Evolutionary conservation across 2,888 invertebrate genomes (phyloP), one percentile per base, ranked within the genome.

Genomic region (Metacarcinus magister): DNA sequence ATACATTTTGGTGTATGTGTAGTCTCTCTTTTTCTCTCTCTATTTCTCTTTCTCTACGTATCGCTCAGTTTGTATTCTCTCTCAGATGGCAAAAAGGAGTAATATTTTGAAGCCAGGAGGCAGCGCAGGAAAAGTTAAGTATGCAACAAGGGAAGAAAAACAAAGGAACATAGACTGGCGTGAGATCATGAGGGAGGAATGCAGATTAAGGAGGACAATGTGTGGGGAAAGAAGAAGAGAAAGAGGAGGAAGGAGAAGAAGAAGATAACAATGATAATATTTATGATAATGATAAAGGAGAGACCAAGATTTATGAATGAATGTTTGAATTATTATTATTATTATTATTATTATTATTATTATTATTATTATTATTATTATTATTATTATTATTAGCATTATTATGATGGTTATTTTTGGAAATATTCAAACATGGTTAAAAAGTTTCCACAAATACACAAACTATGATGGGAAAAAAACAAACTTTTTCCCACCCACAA

Each of bases 1-100:
- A 19, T 67, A n/a, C n/a, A 10, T 19, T 54, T 54, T 54, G 8
- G 16, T 54, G 16, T 54, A n/a, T 67, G n/a, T n/a, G 2, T n/a
- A 67, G n/a, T n/a, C 67, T 67, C 67, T 67, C 67, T 67, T n/a
- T 67, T n/a, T 67, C 67, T 67, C 67, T 67, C 67, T 67, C 67
- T 67, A 19, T 67, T n/a, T 67, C 67, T 67, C 67, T 67, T n/a
- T 67, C 67, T 67, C 67, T 67, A 19, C n/a, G 23, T 67, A 19
- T 67, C 67, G 19, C 67, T 67, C 67, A 23, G 23, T 67, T n/a
- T 67, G 23, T 23, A 19, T 67, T 23, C 67, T n/a, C 67, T n/a
- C n/a, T n/a, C n/a, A 16, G 67, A 67, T 67, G 67, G 5, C 19
- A 67, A 67, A n/a, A 67, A n/a, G 23, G n/a, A 23, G 67, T 67